These are phyloP conservation scores for Poecilobothrus nobilitatus DNA, from an alignment of 2,888 invertebrate genomes.

Conservation along the genomic window DNA sequence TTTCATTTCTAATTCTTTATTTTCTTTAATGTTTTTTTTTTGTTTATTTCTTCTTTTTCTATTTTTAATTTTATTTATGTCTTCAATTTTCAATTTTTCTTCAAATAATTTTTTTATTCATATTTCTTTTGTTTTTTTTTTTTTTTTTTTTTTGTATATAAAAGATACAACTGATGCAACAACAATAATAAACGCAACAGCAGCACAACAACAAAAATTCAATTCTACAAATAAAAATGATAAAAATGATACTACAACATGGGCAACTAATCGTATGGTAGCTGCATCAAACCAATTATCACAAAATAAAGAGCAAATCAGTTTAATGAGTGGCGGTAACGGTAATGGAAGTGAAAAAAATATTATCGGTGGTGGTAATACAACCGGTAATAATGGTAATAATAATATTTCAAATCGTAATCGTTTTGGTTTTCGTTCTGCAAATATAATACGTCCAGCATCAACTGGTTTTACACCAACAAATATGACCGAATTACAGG, in stretches of 20 bases:
- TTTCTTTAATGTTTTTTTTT: neutral
- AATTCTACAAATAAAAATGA: slow-evolving; percentile 13
- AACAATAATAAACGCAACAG: neutral
- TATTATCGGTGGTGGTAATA: neutral
- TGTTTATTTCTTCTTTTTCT: neutral
- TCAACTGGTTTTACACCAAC: slow-evolving; percentile 54
- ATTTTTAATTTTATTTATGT: too few species aligned
- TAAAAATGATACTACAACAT: slow-evolving; percentile 15
- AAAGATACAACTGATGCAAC: neutral
- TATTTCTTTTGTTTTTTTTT: neutral
- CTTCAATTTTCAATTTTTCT: neutral
- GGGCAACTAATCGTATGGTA: slow-evolving; percentile 41
- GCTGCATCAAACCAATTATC: slow-evolving; percentile 16
- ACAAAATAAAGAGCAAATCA: slow-evolving; percentile 15
- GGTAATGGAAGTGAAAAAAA: neutral
- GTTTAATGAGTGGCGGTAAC: slow-evolving; percentile 12
- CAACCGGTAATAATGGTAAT: slow-evolving; percentile 11
- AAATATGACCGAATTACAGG: slow-evolving; percentile 55
- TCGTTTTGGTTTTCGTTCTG: slow-evolving; percentile 69
- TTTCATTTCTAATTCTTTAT: neutral
- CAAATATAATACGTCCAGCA: slow-evolving; percentile 43
- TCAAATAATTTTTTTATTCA: neutral
- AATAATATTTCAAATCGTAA: slow-evolving; percentile 54
- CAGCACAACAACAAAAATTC: neutral
- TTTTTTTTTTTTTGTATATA: neutral